Evolutionary conservation across 2,888 invertebrate species (phyloP), one percentile per base, ranked within the genome.

Genomic region (Perdita meconis): DNA sequence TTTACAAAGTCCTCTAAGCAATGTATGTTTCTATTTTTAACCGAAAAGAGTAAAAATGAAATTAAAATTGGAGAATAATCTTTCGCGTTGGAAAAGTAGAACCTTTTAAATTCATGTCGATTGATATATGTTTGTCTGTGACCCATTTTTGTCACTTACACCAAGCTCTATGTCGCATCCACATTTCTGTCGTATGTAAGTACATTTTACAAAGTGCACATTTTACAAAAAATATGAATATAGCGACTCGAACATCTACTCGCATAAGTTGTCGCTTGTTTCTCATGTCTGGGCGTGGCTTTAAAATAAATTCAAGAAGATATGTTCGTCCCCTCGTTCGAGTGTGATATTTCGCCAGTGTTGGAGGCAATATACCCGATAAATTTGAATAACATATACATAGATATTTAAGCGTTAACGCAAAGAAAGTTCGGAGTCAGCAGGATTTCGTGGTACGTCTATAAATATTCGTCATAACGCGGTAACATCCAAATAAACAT

Each of bases 301-400:
- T 53, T 53, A 53, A 53, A 53, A 53, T 53, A 53, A 53, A 53
- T 53, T 53, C 53, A 30, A n/a, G 30, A 30, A 16, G 16, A 30
- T 53, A 53, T n/a, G 53, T 53, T 26, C 53, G 13, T 53, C 6
- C 24, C 12, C 12, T 2, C 30, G 53, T 30, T n/a, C n/a, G 26
- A 30, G 30, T 16, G 30, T 53, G 53, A 2, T 30, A 10, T 4
- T 8, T 26, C n/a, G 53, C 5, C 24, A 53, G 26, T 26, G 26
- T 26, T 30, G 34, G 13, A 13, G 36, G 56, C 22, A 38, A 56
- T 8, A 6, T 26, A 2, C 8, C 4, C 57, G 5, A 57, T 26
- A 57, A 40, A 40, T 26, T 57, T 24, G 2, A n/a, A n/a, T 24
- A 57, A 4, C 36, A 22, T 19, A 12, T 22, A 8, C 12, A 30